Percentiles rank a stretch among this genome's conserved stretches.
Conservation (phyloP, 2,888 invertebrate species). For the Chirona hameri region DNA sequence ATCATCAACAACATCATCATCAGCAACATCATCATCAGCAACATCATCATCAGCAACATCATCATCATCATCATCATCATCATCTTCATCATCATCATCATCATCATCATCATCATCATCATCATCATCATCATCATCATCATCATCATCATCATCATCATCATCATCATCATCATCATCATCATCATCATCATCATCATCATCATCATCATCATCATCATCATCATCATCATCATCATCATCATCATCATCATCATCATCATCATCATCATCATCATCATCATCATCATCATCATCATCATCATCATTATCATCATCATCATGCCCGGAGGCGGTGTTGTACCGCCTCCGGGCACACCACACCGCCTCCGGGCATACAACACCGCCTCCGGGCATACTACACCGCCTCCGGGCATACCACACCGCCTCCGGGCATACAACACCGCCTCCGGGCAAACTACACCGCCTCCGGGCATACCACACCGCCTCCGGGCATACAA, state of each 20-base stretch:
- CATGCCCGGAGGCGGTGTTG: background rate
- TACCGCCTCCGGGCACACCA: too few relatives aligned
- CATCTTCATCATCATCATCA: constrained; percentile 10
- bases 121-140: constrained; percentile 22
- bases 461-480: too few relatives aligned
- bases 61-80: too few relatives aligned
- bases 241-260: constrained; percentile 22
- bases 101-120: constrained; percentile 22
- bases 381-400: too few relatives aligned
- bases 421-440: too few relatives aligned
- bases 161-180: constrained; percentile 22
- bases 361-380: too few relatives aligned
- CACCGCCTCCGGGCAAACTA: too few relatives aligned
- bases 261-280: constrained; percentile 22
- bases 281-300: constrained; percentile 22
- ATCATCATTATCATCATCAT: constrained; percentile 22
- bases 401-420: too few relatives aligned
- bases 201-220: constrained; percentile 22
- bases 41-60: too few relatives aligned
- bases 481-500: too few relatives aligned
- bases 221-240: constrained; percentile 22
- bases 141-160: constrained; percentile 22
- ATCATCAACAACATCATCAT: too few relatives aligned
- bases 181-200: constrained; percentile 22
- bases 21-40: too few relatives aligned